Conservation (phyloP, 37 sponge, comb jelly and placozoan species). For the Cliona cf. orientalis region DNA sequence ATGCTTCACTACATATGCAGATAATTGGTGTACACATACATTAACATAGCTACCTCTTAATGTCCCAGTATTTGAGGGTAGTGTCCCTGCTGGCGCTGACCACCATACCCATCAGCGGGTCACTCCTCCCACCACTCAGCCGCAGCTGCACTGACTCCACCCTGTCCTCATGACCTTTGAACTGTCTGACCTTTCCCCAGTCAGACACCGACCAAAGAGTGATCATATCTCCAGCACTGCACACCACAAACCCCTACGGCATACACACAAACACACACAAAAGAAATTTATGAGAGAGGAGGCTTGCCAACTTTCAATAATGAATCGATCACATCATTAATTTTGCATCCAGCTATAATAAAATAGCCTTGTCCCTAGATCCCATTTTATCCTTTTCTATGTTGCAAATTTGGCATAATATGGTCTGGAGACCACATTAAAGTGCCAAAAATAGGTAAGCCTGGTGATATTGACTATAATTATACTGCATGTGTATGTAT, state of each 20-base stretch:
- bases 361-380: no score
- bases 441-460: no score
- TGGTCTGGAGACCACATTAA: not conserved
- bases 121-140: conserved; percentile 2
- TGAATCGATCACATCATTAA: not conserved
- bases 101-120: conserved; percentile 3
- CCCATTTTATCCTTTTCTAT: no score
- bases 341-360: no score
- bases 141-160: conserved; percentile 63
- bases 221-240: conserved; percentile 26
- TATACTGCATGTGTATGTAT: conserved; percentile 2
- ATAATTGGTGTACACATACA: not conserved
- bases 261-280: not conserved
- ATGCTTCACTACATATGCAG: not conserved
- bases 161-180: conserved; percentile 69
- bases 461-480: no score
- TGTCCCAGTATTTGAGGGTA: conserved; percentile 67
- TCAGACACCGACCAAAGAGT: conserved; percentile 27
- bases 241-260: conserved; percentile 37
- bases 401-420: no score
- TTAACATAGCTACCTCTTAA: conserved; percentile 42
- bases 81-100: conserved; percentile 58
- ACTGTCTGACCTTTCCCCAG: conserved; percentile 11
- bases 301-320: not conserved
- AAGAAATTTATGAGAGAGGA: not conserved